Percentiles rank a stretch among this genome's conserved stretches.
Evolutionary conservation across 2,888 invertebrate species (phyloP).

Genomic region (Clistopyga incitator): DNA sequence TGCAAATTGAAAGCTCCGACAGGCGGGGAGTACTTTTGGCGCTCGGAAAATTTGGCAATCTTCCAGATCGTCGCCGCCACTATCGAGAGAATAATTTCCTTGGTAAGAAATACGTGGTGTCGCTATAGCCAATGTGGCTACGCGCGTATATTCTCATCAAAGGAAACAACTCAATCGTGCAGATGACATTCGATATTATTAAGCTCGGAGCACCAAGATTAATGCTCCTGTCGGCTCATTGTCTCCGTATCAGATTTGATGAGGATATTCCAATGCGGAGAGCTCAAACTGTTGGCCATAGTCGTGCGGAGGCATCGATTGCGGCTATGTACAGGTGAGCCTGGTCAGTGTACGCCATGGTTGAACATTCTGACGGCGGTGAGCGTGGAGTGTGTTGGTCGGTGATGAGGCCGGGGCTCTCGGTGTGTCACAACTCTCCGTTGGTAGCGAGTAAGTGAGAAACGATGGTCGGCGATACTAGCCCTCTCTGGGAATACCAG

Average conservation of each 20-base stretch:
- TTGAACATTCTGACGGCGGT: conserved; percentile 13
- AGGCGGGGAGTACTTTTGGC: conserved; percentile 3
- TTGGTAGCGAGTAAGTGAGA: conserved; percentile 52
- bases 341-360: conserved; percentile 13
- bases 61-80: conserved; percentile 21
- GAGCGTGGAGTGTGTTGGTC: conserved; percentile 1
- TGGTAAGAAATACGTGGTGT: conserved; percentile 18
- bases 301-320: conserved; percentile 20
- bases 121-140: conserved; percentile 22
- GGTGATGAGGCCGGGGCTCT: conserved; percentile 39
- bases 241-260: conserved; percentile 25
- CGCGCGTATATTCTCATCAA: not conserved
- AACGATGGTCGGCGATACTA: conserved; percentile 44
- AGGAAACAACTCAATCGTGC: conserved; percentile 20
- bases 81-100: conserved; percentile 35
- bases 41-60: conserved; percentile 39
- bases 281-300: conserved; percentile 12
- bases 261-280: conserved; percentile 19
- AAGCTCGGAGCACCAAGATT: not conserved
- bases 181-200: conserved; percentile 31
- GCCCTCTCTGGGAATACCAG: conserved; percentile 52
- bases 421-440: conserved; percentile 51
- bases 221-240: conserved; percentile 27
- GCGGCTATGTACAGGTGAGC: not conserved
- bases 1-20: conserved; percentile 46